These are phyloP conservation scores for Formica selysi DNA, from an alignment of 1,140 invertebrate genomes.

Conservation along the genomic window DNA sequence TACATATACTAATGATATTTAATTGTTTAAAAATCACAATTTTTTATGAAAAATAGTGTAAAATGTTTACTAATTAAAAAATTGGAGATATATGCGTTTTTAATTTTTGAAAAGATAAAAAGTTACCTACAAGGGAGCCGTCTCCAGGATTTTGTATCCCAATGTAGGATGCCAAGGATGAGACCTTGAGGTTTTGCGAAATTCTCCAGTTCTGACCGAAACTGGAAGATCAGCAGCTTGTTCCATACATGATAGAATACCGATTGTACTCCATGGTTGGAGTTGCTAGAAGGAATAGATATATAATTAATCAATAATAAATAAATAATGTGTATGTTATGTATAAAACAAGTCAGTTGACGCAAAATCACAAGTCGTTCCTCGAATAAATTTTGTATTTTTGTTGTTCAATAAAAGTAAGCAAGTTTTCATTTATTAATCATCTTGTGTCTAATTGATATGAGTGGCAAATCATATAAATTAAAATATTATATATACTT, in stretches of 20 bases:
- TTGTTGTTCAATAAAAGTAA: background rate
- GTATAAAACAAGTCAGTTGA: background rate
- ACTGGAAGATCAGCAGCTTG: constrained; percentile 86
- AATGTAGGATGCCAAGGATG: constrained; percentile 92
- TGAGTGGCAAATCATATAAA: background rate
- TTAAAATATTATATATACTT: background rate
- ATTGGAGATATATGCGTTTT: background rate
- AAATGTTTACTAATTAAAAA: too few relatives aligned
- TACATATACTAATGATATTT: too few relatives aligned
- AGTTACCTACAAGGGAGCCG: constrained; percentile 88
- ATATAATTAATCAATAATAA: constrained; percentile 23
- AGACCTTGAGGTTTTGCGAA: constrained; percentile 86
- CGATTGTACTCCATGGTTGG: constrained; percentile 89
- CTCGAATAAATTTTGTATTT: constrained; percentile 32
- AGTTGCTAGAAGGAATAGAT: constrained; percentile 84
- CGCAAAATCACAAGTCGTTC: background rate
- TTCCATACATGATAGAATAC: constrained; percentile 88
- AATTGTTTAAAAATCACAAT: too few relatives aligned
- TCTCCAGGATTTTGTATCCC: constrained; percentile 91
- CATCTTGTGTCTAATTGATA: background rate
- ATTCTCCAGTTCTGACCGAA: constrained; percentile 85
- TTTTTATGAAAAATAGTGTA: too few relatives aligned
- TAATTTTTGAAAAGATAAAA: background rate
- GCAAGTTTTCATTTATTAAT: background rate
- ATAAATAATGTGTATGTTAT: background rate